Evolutionary conservation across 2,113 vertebrate species (phyloP).

Genomic region (Cololabis saira): DNA sequence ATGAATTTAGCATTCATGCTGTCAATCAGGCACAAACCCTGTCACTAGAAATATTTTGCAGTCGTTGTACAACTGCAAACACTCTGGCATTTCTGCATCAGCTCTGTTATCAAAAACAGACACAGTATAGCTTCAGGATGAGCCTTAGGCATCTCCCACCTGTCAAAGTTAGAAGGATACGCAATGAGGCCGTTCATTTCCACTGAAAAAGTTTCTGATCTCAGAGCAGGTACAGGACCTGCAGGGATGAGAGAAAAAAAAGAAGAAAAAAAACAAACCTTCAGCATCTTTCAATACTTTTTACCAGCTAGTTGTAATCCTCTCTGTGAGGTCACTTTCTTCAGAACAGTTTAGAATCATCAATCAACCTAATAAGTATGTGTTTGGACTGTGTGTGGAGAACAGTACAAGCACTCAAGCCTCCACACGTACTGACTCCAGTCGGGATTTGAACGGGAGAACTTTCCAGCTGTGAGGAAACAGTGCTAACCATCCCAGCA

Average conservation of each 20-base stretch:
- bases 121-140: constrained; percentile 69
- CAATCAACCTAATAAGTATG: too few species aligned
- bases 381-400: too few species aligned
- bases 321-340: constrained; percentile 37
- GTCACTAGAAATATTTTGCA: constrained; percentile 17
- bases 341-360: constrained; percentile 24
- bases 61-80: constrained; percentile 47
- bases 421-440: background rate
- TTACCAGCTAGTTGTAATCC: constrained; percentile 24
- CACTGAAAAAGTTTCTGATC: constrained; percentile 58
- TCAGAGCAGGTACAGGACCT: constrained; percentile 58
- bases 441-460: background rate
- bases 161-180: constrained; percentile 69
- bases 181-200: constrained; percentile 64
- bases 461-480: background rate
- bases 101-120: constrained; percentile 53
- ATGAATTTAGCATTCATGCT: too few species aligned
- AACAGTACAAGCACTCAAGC: background rate
- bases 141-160: constrained; percentile 72
- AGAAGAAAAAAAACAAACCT: constrained; percentile 40
- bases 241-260: constrained; percentile 45
- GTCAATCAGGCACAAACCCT: constrained; percentile 21
- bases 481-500: background rate
- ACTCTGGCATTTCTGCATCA: constrained; percentile 30
- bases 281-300: constrained; percentile 45